Conservation (phyloP, 2,888 invertebrate species). For the Caenorhabditis virilis region DNA sequence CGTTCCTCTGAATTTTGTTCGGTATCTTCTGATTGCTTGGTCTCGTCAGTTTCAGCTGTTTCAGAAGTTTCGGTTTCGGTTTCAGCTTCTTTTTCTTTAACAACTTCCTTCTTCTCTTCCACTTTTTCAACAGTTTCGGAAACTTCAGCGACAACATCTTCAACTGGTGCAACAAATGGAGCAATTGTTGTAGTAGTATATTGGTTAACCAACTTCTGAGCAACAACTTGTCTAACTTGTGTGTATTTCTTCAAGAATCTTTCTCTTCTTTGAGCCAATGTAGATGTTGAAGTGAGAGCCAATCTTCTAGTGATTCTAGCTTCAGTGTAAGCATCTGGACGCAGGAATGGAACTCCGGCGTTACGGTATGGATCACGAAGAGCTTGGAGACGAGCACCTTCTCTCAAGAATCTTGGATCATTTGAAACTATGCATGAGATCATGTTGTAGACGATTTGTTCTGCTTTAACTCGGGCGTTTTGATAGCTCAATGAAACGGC, state of each 20-base stretch:
- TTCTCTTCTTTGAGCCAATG: constrained; percentile 35
- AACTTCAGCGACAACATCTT: constrained; percentile 21
- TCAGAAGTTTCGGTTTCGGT: not conserved
- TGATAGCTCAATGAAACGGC: constrained; percentile 51
- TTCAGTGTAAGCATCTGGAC: constrained; percentile 47
- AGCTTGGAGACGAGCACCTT: constrained; percentile 35
- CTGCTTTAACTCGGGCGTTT: constrained; percentile 46
- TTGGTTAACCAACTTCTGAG: constrained; percentile 22
- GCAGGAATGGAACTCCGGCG: constrained; percentile 45
- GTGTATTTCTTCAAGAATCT: constrained; percentile 43
- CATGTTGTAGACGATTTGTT: constrained; percentile 47
- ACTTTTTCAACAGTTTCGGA: constrained; percentile 10
- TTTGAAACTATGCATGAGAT: constrained; percentile 41
- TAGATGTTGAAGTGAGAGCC: constrained; percentile 34
- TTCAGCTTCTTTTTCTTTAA: too few relatives aligned
- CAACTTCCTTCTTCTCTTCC: too few relatives aligned
- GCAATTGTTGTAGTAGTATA: constrained; percentile 1
- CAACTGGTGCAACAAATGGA: constrained; percentile 15
- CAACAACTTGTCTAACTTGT: constrained; percentile 32
- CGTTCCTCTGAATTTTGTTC: constrained; percentile 18
- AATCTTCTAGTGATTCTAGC: constrained; percentile 43
- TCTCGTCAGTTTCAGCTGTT: not conserved
- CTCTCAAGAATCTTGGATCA: constrained; percentile 37
- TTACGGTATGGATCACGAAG: constrained; percentile 41
- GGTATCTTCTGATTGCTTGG: not conserved